Evolutionary conservation across 2,888 invertebrate species (phyloP).

Genomic region (Lymantria dispar): DNA sequence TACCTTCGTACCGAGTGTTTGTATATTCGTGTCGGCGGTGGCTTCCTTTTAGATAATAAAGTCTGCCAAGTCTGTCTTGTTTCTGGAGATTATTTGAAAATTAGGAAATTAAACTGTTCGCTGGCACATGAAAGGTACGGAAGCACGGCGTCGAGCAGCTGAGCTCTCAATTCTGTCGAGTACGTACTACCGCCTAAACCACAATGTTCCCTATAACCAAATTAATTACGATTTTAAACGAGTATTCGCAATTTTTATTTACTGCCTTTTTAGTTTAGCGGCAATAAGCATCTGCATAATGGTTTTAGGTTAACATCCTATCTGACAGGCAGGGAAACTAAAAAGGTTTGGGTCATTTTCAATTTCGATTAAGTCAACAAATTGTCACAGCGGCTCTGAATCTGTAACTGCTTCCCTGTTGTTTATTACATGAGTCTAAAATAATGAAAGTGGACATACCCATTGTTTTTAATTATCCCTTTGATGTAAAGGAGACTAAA

Average conservation of each 20-base stretch:
- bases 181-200: conserved; percentile 30
- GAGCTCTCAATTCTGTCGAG: conserved; percentile 25
- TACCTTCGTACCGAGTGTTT: conserved; percentile 51
- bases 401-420: too few relatives aligned
- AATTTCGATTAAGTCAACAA: too few relatives aligned
- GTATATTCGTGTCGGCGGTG: conserved; percentile 58
- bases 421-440: too few relatives aligned
- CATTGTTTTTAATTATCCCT: too few relatives aligned
- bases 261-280: neutral
- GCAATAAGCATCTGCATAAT: too few relatives aligned
- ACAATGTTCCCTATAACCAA: conserved; percentile 29
- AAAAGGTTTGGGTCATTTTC: too few relatives aligned
- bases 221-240: conserved; percentile 32
- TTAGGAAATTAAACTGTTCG: conserved; percentile 76
- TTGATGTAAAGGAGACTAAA: too few relatives aligned
- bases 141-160: conserved; percentile 43
- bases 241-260: neutral
- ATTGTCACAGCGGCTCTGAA: too few relatives aligned
- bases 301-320: too few relatives aligned
- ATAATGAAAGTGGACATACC: too few relatives aligned
- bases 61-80: conserved; percentile 63
- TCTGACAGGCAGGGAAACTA: too few relatives aligned
- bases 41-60: conserved; percentile 79
- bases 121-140: conserved; percentile 67
- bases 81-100: conserved; percentile 66